These are phyloP conservation scores for Caiman crocodilus DNA, from an alignment of 2,797 vertebrate genomes.

Conservation along the genomic window DNA sequence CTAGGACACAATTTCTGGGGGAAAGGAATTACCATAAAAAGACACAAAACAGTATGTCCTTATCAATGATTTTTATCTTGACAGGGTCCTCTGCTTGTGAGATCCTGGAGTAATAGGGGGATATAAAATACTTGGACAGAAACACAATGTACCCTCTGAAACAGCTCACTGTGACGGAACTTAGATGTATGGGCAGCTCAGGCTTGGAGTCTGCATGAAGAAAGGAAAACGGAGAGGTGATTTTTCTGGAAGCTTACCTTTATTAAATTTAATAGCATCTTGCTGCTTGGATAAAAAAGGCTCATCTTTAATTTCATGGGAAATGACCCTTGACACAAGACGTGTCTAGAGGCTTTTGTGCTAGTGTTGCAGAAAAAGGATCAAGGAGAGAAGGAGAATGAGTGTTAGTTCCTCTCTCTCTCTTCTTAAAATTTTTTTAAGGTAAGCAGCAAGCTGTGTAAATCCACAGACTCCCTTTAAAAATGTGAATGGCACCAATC, in stretches of 20 bases:
- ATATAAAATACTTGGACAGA: not conserved
- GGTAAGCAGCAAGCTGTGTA: not conserved
- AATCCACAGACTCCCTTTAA: not conserved
- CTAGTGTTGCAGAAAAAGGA: not conserved
- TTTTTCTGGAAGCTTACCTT: not conserved
- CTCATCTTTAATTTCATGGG: not conserved
- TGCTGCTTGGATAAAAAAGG: not conserved
- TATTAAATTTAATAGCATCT: not conserved
- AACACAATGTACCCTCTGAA: not conserved
- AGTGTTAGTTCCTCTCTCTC: not conserved
- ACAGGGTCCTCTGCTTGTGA: not conserved
- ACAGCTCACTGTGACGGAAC: not conserved
- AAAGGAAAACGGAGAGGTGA: not conserved
- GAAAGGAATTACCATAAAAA: not conserved
- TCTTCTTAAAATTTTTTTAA: not conserved
- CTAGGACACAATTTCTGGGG: not conserved
- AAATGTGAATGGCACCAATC: not conserved
- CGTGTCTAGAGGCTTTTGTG: not conserved
- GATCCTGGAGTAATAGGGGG: not conserved
- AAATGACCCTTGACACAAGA: not conserved
- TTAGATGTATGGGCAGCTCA: accelerated
- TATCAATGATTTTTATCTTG: not conserved
- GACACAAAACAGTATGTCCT: not conserved
- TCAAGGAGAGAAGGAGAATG: not conserved
- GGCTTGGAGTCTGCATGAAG: accelerated